Evolutionary conservation across 2,888 invertebrate species (phyloP).

Genomic region (Nemapogon koenigi): DNA sequence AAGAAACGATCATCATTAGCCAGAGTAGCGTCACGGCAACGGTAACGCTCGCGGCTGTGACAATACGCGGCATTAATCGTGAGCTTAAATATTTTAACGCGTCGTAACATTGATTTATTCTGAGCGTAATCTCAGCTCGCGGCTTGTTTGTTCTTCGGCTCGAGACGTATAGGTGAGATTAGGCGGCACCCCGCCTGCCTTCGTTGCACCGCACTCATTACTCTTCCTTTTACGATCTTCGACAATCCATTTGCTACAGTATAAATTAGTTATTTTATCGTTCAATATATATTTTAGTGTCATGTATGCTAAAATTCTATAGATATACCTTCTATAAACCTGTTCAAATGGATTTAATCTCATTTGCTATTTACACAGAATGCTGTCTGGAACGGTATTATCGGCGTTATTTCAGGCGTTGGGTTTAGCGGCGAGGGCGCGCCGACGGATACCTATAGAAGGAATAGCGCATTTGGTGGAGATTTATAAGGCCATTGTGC

Average conservation of each 20-base stretch:
- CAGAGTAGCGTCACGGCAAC: no score
- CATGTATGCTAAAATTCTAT: no score
- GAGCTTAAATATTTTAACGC: conserved; percentile 64
- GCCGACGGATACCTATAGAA: conserved; percentile 5
- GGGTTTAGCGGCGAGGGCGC: not conserved
- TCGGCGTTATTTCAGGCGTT: not conserved
- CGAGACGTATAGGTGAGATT: conserved; percentile 58
- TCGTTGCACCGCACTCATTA: conserved; percentile 26
- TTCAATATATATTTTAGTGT: not conserved
- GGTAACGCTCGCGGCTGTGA: not conserved
- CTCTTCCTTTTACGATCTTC: conserved; percentile 28
- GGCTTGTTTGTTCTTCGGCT: conserved; percentile 61
- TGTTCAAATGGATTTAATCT: not conserved
- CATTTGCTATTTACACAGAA: conserved; percentile 2
- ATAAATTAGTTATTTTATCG: no score
- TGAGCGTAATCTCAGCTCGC: conserved; percentile 54
- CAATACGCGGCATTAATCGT: conserved; percentile 57
- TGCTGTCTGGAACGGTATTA: conserved; percentile 2
- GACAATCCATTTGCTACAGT: no score
- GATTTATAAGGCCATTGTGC: conserved; percentile 61
- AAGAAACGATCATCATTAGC: no score
- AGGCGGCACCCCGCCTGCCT: conserved; percentile 38
- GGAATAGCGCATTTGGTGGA: conserved; percentile 41
- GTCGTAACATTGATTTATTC: conserved; percentile 64
- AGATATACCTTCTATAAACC: conserved; percentile 23